phyloP scores from a whole-genome alignment of 2,113 vertebrate genomes.

The Mus musculus region GRCm39 chr11:61221001-61221500 shows the following conservation, averaged over 20 bases:
- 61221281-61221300: no score
- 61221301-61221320: background rate
- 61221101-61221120: background rate
- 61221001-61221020: background rate
- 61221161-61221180: background rate
- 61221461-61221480: background rate
- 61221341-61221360: background rate
- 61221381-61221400: background rate
- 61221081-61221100: no score
- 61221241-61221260: no score
- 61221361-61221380: background rate
- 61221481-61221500: background rate
- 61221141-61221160: no score
- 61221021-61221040: background rate
- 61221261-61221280: accelerated
- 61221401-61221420: background rate
- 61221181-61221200: no score
- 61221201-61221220: accelerated
- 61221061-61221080: background rate
- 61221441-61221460: background rate
- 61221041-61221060: background rate
- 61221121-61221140: background rate
- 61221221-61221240: no score
- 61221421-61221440: background rate
- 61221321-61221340: background rate